Conservation (phyloP, 2,888 invertebrate genomes). For the Papilio demoleus region DNA sequence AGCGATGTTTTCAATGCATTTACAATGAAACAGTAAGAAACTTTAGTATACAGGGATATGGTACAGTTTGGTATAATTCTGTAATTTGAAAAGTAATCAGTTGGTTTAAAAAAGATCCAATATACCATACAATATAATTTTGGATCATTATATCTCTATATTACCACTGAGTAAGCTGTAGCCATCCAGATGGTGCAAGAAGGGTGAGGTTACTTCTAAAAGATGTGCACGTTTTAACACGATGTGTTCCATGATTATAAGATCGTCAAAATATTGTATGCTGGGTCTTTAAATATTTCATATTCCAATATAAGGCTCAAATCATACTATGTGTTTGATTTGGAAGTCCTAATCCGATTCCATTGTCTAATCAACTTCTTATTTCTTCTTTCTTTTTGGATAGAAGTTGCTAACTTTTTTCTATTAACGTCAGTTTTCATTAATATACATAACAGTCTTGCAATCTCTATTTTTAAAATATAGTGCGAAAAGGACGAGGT, state of each 20-base stretch:
- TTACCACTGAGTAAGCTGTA: no score
- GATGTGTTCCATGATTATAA: no score
- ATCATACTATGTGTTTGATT: neutral
- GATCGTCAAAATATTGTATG: neutral
- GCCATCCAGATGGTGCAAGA: no score
- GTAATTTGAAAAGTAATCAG: neutral
- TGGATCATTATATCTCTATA: no score
- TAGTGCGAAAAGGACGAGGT: no score
- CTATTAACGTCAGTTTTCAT: no score
- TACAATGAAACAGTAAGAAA: conserved; percentile 23
- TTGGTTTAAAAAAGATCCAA: neutral
- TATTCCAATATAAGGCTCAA: no score
- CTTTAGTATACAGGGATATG: neutral
- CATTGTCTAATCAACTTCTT: neutral
- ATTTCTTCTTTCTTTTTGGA: neutral
- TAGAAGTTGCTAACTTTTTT: neutral
- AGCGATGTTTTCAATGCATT: conserved; percentile 27
- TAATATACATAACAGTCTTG: neutral
- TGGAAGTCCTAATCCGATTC: neutral
- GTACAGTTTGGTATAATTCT: neutral
- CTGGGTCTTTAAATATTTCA: neutral
- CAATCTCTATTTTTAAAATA: no score
- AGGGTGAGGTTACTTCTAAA: no score
- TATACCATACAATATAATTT: no score
- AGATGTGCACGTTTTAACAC: no score